Base-by-base conservation (phyloP, 2,888 invertebrate genomes). In the Penaeus monodon region DNA sequence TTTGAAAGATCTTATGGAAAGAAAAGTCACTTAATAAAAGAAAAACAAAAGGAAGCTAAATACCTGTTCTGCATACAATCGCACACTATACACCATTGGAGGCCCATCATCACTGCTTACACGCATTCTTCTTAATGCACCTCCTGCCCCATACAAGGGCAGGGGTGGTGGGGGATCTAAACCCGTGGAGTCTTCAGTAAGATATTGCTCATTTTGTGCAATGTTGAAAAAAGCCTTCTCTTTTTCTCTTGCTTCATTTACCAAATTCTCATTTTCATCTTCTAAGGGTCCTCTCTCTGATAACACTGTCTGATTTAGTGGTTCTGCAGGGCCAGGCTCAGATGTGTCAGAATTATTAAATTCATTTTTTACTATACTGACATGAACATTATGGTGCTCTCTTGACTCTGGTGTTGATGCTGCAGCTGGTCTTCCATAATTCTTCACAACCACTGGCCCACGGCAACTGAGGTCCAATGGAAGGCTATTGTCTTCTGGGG, bases 101-200 rank as follows among this genome's bases (percentile, higher is more conserved):
- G 88, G 88, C 27, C 85, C 88, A 29, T 86, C 88, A 33, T 89
- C 88, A 29, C 86, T 82, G 29, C 82, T 78, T 33, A 86, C 86
- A 6, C 82, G 68, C 29, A 86, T 66, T 24, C 78, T n/a, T 24
- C 86, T 38, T 20, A 86, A 66, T 38, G 77, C 65, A 1, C 86
- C 86, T 10, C 85, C 81, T 17, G 85, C 33, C 20, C 86, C 86
- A 63, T 86, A 83, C 64, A 89, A 57, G 8, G 88, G 88, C 7
- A 89, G 86, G 73, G 86, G 88, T 10, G 88, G 88, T 14, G 88
- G 88, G 66, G 88, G 88, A 44, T 89, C 89, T 29, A 89, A 68
- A 14, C 88, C 88, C 17, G 84, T 88, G 14, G 89, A 89, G 73
- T 89, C 89, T 24, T 88, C 86, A 1, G 82, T 88, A 29, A 89